Conservation (phyloP, 2,797 vertebrate genomes). For the Hephaestus fuliginosus region DNA sequence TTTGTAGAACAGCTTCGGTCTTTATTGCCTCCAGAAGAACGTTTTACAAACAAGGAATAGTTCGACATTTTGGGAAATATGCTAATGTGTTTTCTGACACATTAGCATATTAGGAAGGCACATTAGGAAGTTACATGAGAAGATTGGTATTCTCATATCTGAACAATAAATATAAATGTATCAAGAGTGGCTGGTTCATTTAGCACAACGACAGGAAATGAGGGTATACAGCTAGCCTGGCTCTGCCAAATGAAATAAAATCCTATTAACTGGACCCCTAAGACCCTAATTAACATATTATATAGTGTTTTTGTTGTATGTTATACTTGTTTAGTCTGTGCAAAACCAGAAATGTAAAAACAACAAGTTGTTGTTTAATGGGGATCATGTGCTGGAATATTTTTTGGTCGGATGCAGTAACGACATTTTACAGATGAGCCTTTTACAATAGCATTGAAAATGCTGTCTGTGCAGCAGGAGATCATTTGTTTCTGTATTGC, state of each 20-base stretch:
- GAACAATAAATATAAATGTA: not conserved
- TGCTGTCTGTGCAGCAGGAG: no score
- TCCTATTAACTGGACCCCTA: not conserved
- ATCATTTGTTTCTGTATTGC: not conserved
- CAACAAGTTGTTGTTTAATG: no score
- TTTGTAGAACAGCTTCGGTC: not conserved
- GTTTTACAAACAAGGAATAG: not conserved
- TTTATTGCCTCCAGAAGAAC: not conserved
- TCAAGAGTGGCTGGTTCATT: not conserved
- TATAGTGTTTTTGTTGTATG: no score
- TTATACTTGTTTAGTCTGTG: no score
- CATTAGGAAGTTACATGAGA: no score
- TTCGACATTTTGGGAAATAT: not conserved
- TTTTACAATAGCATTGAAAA: not conserved
- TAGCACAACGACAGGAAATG: not conserved
- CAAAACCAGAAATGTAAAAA: no score
- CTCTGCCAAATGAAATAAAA: not conserved
- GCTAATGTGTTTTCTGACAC: not conserved
- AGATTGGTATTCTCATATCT: no score
- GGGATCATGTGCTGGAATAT: not conserved
- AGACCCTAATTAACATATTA: no score
- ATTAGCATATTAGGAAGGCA: no score
- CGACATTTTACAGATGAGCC: not conserved
- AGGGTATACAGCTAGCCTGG: not conserved
- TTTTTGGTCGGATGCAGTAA: not conserved